These are phyloP conservation scores for Oceanodroma tethys DNA, from an alignment of 2,113 vertebrate genomes.

Conservation along the genomic window DNA sequence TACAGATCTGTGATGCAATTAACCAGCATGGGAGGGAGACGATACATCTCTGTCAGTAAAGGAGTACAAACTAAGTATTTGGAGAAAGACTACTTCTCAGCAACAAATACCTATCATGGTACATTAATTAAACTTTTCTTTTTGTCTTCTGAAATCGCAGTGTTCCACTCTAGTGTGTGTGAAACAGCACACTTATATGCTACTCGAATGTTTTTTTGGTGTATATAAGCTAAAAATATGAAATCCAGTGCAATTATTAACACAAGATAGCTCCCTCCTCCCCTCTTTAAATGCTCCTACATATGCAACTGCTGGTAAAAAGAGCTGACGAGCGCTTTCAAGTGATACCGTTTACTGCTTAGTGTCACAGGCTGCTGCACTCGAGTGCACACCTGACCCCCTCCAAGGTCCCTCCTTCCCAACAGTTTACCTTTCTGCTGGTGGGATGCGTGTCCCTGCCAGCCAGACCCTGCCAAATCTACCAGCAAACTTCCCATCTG, in stretches of 20 bases:
- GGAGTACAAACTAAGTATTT: neutral
- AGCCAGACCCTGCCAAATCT: neutral
- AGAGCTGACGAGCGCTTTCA: neutral
- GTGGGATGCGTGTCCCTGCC: slow-evolving; percentile 8
- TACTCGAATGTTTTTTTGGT: neutral
- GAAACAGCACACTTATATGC: neutral
- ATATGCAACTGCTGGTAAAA: neutral
- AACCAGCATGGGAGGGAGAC: neutral
- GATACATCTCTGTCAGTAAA: neutral
- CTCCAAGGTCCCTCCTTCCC: neutral
- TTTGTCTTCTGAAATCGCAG: neutral
- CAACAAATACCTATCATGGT: neutral
- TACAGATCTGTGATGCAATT: neutral
- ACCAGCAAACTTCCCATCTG: neutral
- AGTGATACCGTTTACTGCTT: neutral
- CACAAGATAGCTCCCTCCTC: neutral
- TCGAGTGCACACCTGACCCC: neutral
- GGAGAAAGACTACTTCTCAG: neutral
- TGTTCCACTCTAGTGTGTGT: neutral
- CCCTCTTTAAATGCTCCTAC: neutral
- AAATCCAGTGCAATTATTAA: neutral
- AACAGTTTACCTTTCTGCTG: neutral
- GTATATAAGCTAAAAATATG: neutral
- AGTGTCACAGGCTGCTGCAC: neutral
- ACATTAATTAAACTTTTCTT: neutral